Base-by-base conservation (phyloP, 1,140 invertebrate genomes). In the Cherax quadricarinatus region DNA sequence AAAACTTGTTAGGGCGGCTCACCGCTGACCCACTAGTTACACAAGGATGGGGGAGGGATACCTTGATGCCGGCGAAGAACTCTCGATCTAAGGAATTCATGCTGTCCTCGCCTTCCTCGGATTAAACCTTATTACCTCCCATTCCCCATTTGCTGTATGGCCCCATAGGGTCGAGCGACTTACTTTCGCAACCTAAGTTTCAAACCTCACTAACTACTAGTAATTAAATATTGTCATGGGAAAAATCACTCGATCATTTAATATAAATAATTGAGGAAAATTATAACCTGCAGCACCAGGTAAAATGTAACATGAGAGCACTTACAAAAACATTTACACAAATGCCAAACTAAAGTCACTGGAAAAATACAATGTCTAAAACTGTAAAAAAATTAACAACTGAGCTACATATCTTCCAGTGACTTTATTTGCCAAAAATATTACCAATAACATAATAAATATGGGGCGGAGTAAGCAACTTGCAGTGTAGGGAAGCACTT, bases 201-300 rank as follows among this genome's bases (percentile, higher is more conserved):
- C n/a, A 21, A 49, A 5, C 21, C 41, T 75, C 85, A 57, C 18
- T 87, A 21, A 81, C 30, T 88, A 53, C 78, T 88, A 62, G 78
- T 60, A 41, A 88, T 80, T 51, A 88, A 88, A 80, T 78, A 80
- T 88, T 88, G 86, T 88, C 86, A 88, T 88, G 86, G 86, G 75
- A 81, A 80, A 79, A 51, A 80, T 88, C 86, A 62, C 86, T 88
- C 75, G 78, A 88, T 24, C 78, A 80, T 70, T 88, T 88, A 88
- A 75, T 21, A 80, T 80, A 88, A 80, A 48, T 60, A 60, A 62
- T 81, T 60, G 51, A 80, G 86, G 18, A 62, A 62, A 53, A 12
- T 80, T 24, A 51, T 30, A 57, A 78, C 66, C 86, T 79, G 86
- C 51, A 30, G 51, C 49, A 57, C 30, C 66, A 81, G 75, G 18